Base-by-base conservation (phyloP, 2,113 vertebrate species). In the Maccullochella peelii region DNA sequence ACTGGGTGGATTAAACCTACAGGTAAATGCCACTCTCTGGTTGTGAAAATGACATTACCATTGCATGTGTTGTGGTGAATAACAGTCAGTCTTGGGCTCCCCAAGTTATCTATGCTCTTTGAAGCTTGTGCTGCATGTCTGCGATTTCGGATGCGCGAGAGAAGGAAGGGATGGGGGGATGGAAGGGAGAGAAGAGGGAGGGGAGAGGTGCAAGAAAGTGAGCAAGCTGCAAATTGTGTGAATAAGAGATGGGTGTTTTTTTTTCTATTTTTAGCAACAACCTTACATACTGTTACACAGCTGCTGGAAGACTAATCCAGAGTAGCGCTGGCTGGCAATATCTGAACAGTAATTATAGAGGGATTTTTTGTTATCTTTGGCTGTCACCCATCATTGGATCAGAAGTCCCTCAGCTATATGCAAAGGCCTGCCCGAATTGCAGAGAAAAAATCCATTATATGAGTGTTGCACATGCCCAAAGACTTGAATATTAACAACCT, bases 101-200 rank as follows among this genome's bases (percentile, higher is more conserved):
- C 88, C 42, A 73, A 88, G 87, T 94, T 94, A 95, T 94, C 93
- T 91, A 92, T 94, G 93, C 92, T 95, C 92, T 95, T 95, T 95
- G 94, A 95, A 94, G 93, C 91, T 69, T 8, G 50, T 86, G 91
- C 91, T 80, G 88, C 89, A 86, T 47, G 89, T 86, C 89, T 89
- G 77, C 40, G 62, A 90, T 88, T 92, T 93, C 52, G 70, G 85
- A 84, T 90, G 85, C 73, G 63, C 10, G 50, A 20, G 79, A 83
- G 72, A 85, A 71, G 55, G 73, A 55, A 62, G 44, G 58, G 61
- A 68, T 54, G 75, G 33, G 54, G 61, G 58, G 79, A 36, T 54
- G 74, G 77, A 57, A 69, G 49, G 69, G 71, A 54, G 66, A 36
- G 63, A 23, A 18, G 42, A 36, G 33, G 42, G 27, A 21, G 58